Percentiles rank a stretch among this genome's conserved stretches.
Evolutionary conservation across 2,113 vertebrate species (phyloP).

Genomic region (Emydocephalus ijimae): DNA sequence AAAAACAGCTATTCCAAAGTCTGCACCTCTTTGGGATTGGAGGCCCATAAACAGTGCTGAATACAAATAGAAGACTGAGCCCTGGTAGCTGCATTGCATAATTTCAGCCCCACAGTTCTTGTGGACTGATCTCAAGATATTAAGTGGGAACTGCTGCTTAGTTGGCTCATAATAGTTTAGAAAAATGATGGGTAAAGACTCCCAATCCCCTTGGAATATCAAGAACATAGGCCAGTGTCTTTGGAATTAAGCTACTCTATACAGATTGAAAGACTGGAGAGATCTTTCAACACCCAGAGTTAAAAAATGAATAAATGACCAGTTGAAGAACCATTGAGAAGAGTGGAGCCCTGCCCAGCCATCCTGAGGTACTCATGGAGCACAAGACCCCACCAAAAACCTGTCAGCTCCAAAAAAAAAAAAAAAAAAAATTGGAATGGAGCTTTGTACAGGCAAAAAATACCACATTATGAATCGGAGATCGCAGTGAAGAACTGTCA

Average conservation of each 20-base stretch:
- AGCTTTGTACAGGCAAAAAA: not conserved
- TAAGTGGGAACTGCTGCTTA: not conserved
- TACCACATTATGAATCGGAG: not conserved
- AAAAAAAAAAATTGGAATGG: not conserved
- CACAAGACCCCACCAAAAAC: not conserved
- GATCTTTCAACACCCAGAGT: not conserved
- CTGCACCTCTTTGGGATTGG: not conserved
- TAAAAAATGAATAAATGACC: not conserved
- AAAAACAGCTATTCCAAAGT: not conserved
- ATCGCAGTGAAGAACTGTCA: not conserved
- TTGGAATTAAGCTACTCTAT: not conserved
- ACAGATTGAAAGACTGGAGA: not conserved
- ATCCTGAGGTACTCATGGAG: not conserved
- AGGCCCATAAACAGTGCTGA: not conserved
- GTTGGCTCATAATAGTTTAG: not conserved
- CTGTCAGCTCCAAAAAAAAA: not conserved
- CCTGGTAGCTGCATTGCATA: not conserved
- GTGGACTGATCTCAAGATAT: not conserved
- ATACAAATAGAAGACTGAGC: not conserved
- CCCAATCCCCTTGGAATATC: not conserved
- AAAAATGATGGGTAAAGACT: not conserved
- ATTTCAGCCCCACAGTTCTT: not conserved
- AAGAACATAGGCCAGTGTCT: not conserved
- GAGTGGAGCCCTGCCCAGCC: not conserved
- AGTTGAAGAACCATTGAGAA: not conserved